Conservation (phyloP, 2,797 vertebrate genomes). For the Spea hammondii region DNA sequence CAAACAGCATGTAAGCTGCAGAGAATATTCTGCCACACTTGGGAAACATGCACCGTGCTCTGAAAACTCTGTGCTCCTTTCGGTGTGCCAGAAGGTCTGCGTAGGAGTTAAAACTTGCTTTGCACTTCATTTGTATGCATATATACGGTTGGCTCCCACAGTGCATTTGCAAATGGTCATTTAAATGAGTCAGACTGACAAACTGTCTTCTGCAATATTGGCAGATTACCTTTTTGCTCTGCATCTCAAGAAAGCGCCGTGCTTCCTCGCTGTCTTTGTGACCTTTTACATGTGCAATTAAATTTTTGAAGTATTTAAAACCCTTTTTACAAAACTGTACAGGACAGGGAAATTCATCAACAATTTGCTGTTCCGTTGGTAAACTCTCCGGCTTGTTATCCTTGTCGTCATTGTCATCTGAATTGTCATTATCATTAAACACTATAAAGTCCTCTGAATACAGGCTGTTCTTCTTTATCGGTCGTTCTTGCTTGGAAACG, state of each 20-base stretch:
- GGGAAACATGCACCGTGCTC: conserved; percentile 94
- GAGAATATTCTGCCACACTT: conserved; percentile 91
- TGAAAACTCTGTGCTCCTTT: conserved; percentile 85
- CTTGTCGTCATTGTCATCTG: conserved; percentile 71
- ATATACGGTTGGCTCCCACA: conserved; percentile 93
- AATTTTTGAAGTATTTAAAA: conserved; percentile 95
- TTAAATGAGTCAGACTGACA: conserved; percentile 89
- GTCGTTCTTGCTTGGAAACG: conserved; percentile 73
- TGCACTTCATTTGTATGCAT: conserved; percentile 95
- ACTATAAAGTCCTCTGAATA: conserved; percentile 71
- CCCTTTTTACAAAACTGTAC: conserved; percentile 84
- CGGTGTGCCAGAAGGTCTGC: conserved; percentile 86
- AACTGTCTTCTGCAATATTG: conserved; percentile 96
- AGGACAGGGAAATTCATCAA: conserved; percentile 78
- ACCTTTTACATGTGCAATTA: conserved; percentile 87
- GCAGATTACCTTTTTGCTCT: conserved; percentile 93
- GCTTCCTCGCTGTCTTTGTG: conserved; percentile 92
- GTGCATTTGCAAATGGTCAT: conserved; percentile 95
- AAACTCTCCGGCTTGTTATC: conserved; percentile 70
- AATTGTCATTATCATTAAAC: conserved; percentile 74
- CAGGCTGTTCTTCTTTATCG: conserved; percentile 81
- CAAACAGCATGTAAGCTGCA: conserved; percentile 92
- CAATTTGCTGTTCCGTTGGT: conserved; percentile 64
- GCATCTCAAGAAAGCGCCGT: conserved; percentile 91
- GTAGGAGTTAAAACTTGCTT: conserved; percentile 88